These are phyloP conservation scores for Cyrtorhinus lividipennis DNA, from an alignment of 1,140 invertebrate genomes.

Conservation along the genomic window DNA sequence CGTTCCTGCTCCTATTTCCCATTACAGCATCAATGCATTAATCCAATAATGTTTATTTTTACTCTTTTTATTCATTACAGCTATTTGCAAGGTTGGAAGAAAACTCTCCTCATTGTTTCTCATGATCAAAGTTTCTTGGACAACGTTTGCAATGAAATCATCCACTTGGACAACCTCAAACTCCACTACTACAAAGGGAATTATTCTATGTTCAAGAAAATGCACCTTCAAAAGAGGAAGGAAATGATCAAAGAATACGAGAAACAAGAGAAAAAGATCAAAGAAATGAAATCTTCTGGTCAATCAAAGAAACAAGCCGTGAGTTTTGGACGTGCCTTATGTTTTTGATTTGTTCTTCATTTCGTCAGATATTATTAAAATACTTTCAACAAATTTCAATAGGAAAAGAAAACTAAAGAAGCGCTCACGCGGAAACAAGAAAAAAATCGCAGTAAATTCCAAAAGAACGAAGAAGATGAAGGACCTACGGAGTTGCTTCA, in stretches of 20 bases:
- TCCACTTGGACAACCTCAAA: constrained; percentile 90
- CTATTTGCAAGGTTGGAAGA: constrained; percentile 95
- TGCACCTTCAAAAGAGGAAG: constrained; percentile 89
- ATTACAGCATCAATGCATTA: too few relatives aligned
- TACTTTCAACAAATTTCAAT: constrained; percentile 15
- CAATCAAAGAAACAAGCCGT: constrained; percentile 87
- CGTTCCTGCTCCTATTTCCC: too few relatives aligned
- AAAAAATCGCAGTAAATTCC: constrained; percentile 67
- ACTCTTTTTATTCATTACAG: too few relatives aligned
- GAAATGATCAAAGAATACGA: constrained; percentile 96
- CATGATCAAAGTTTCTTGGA: constrained; percentile 99
- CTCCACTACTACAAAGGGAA: constrained; percentile 97
- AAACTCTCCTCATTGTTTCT: constrained; percentile 91
- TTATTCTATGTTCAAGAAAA: constrained; percentile 98
- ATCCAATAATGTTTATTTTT: too few relatives aligned
- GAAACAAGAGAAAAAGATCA: constrained; percentile 91
- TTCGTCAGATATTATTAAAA: neutral
- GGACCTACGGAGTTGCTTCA: constrained; percentile 68
- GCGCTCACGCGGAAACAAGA: constrained; percentile 84
- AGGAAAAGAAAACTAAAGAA: constrained; percentile 86
- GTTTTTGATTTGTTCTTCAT: neutral
- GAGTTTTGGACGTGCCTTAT: constrained; percentile 27
- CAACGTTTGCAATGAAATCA: constrained; percentile 97
- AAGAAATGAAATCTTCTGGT: constrained; percentile 86
- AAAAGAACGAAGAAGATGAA: constrained; percentile 62